A percentile compares a stretch with the other conserved stretches of the same genome.
Evolutionary conservation across 2,113 vertebrate species (phyloP).

Genomic region (Leptobrachium ailaonicum): DNA sequence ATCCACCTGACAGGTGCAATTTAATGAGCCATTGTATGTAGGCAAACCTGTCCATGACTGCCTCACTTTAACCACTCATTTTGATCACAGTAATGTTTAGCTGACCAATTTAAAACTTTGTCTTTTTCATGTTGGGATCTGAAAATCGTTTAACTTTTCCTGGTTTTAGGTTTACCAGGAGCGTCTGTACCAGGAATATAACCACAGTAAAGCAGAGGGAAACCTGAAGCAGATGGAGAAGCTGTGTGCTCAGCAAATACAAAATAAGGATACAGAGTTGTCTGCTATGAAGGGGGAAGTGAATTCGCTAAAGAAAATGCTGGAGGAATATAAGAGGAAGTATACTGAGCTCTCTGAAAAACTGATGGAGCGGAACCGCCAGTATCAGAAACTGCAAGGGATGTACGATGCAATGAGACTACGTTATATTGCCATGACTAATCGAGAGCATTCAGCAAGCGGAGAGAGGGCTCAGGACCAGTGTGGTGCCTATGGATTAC

Average conservation of each 20-base stretch:
- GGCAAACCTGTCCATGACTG: too few species aligned
- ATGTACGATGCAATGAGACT: conserved; percentile 83
- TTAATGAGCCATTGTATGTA: too few species aligned
- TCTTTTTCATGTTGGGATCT: too few species aligned
- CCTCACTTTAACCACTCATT: too few species aligned
- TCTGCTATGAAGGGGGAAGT: conserved; percentile 79
- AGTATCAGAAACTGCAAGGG: conserved; percentile 86
- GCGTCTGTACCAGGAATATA: conserved; percentile 82
- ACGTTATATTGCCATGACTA: conserved; percentile 74
- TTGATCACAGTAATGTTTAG: too few species aligned
- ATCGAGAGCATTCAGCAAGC: conserved; percentile 57
- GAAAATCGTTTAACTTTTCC: too few species aligned
- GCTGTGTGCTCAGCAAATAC: conserved; percentile 80
- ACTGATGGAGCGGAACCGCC: conserved; percentile 84
- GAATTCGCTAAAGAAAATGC: conserved; percentile 80
- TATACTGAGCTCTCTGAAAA: conserved; percentile 85
- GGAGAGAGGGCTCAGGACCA: conserved; percentile 53
- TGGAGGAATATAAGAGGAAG: conserved; percentile 88
- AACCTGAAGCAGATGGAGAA: conserved; percentile 85
- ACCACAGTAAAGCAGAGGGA: conserved; percentile 74
- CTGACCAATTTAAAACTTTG: too few species aligned
- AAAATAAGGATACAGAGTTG: conserved; percentile 81
- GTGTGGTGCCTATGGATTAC: conserved; percentile 59
- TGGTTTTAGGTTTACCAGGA: conserved; percentile 80
- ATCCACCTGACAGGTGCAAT: too few species aligned